Conservation (phyloP, 1,140 invertebrate genomes). For the Drosophila triauraria region DNA sequence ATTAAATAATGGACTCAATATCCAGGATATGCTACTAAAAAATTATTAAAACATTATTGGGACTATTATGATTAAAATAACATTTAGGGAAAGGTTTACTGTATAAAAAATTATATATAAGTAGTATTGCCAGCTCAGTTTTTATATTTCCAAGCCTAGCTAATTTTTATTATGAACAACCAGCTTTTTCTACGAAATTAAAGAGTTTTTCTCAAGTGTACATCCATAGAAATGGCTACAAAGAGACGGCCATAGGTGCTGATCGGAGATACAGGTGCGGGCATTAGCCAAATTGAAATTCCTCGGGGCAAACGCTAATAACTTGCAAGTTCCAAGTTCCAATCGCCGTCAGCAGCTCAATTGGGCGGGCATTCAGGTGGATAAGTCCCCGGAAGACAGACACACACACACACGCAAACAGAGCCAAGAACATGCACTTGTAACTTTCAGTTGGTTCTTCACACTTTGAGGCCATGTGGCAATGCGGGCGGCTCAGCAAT, state of each 20-base stretch:
- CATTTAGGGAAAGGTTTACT: too few relatives aligned
- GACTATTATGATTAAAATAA: too few relatives aligned
- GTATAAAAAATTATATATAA: too few relatives aligned
- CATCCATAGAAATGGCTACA: constrained; percentile 28
- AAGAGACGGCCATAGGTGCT: constrained; percentile 20
- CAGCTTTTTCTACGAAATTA: too few relatives aligned
- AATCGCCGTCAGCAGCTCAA: constrained; percentile 46
- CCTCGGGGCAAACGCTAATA: constrained; percentile 66
- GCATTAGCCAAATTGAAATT: constrained; percentile 74
- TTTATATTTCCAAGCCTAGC: too few relatives aligned
- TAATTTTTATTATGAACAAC: too few relatives aligned
- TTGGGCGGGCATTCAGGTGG: constrained; percentile 71
- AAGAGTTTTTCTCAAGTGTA: not conserved
- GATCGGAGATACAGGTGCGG: constrained; percentile 35
- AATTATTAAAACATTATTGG: too few relatives aligned
- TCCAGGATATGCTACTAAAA: too few relatives aligned
- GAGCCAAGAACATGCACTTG: constrained; percentile 38
- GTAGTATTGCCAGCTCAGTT: too few relatives aligned
- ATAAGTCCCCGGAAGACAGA: constrained; percentile 60
- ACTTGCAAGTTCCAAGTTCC: constrained; percentile 61
- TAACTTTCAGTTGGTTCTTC: constrained; percentile 48
- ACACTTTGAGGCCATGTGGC: constrained; percentile 23
- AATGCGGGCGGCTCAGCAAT: constrained; percentile 53
- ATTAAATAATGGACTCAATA: too few relatives aligned
- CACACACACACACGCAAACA: constrained; percentile 11